Base-by-base conservation (phyloP, 2,113 vertebrate genomes). In the Xyrauchen texanus region DNA sequence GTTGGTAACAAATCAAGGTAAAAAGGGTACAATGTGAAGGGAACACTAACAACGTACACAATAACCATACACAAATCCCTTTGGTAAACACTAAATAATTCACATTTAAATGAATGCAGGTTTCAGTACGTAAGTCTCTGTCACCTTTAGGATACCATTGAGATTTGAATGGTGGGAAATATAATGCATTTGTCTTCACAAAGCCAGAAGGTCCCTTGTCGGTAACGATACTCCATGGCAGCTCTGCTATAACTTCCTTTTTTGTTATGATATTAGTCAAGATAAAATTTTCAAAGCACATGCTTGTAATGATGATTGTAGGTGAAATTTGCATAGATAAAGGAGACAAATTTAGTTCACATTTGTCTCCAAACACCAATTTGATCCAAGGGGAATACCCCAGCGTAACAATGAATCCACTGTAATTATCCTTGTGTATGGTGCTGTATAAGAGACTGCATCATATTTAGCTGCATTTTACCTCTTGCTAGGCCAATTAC, bases 11-110 rank as follows among this genome's bases (percentile, higher is more conserved):
- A 34, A 34, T 34, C 21, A 34, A 34, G 21, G 21, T 34, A 34
- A 34, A 34, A 34, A 34, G 21, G 21, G 21, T 34, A 34, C 21
- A 34, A 34, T 34, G 21, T 34, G 21, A 34, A 34, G 21, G 3
- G 21, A 42, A 64, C 60, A 15, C 64, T 53, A 58, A 53, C 55
- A 4, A 55, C 69, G 57, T 34, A 68, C 62, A 72, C 15, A 63
- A 45, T 83, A 80, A 62, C 52, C 45, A 42, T 69, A 65, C n/a
- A 51, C 47, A 46, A 11, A 8, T 45, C 21, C 16, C n/a, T 81
- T 51, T 1, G 45, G 79, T 84, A 84, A 84, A 84, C 82, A 84
- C 58, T 84, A 66, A 84, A 84, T 84, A 75, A 84, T 84, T 83
- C 74, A 83, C 68, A 73, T n/a, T 12, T 16, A 21, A 68, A 73